Evolutionary conservation across 2,888 invertebrate species (phyloP), one percentile per base, ranked within the genome.

Genomic region (Trissoscelio sp.): DNA sequence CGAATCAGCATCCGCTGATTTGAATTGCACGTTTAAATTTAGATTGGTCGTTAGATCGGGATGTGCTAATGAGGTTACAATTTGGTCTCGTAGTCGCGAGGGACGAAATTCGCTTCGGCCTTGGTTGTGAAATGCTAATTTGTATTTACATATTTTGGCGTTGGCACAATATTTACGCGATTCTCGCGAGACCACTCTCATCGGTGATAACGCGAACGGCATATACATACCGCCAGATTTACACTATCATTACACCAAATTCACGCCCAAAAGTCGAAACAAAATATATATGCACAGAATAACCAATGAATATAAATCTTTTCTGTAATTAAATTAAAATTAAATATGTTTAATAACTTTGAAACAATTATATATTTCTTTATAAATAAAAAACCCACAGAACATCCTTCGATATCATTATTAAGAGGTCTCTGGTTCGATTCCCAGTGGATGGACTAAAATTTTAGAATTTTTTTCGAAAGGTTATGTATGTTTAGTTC

Each of bases 1-100:
- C 44, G 44, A 69, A 67, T 62, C 39, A 48, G 57, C 70, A 51
- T 39, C 48, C 48, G 46, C 64, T 66, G 72, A 79, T 79, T 72
- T 79, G 72, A 79, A 79, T 79, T 79, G 66, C 70, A 79, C 24
- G 72, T 46, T 79, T 72, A 79, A 79, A 79, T 79, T 79, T 79
- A 79, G 78, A 78, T 70, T 57, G 39, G 78, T 57, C 69, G 78
- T 70, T 70, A 64, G 78, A 78, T 78, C 70, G 78, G 46, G 70
- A 64, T 46, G 78, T 78, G 64, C 64, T 78, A 78, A 78, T 78
- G 70, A 78, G 70, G 78, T 64, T 78, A 70, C 78, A 70, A 57
- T 78, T 70, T 70, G 66, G 72, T 78, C 53, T 67, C 55, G 34
- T 39, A 51, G 58, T 62, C 58, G 60, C 66, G 53, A 44, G 53